Evolutionary conservation across 2,888 invertebrate genomes (phyloP).

Genomic region (Metallyticus violacea): DNA sequence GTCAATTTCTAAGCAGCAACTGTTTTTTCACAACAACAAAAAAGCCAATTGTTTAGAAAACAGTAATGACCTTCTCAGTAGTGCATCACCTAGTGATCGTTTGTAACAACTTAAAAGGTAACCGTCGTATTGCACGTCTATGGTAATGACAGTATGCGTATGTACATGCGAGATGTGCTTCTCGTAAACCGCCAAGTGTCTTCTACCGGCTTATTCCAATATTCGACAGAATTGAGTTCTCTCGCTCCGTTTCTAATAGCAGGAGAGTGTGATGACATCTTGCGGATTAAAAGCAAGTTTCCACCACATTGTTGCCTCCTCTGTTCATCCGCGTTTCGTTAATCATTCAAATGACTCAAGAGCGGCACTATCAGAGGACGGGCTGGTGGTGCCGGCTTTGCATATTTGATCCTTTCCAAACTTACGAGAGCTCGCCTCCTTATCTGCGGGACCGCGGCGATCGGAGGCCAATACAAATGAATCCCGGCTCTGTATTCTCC

Average conservation of each 20-base stretch:
- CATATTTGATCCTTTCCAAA: neutral
- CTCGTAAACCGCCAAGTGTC: neutral
- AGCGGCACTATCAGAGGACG: neutral
- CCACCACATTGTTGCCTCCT: neutral
- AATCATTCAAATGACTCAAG: neutral
- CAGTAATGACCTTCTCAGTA: no score
- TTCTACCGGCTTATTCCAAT: neutral
- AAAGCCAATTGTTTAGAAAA: no score
- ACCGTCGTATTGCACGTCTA: no score
- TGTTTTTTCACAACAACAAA: no score
- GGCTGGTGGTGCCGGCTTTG: neutral
- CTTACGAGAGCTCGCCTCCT: neutral
- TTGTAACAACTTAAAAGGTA: no score
- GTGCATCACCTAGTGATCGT: no score
- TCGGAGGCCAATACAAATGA: neutral
- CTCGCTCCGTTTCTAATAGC: neutral
- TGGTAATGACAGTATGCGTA: no score
- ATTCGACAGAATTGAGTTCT: neutral
- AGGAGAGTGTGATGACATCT: neutral
- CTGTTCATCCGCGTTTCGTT: neutral
- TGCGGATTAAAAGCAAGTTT: neutral
- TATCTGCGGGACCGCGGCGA: neutral
- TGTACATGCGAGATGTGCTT: neutral
- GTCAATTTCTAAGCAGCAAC: no score
- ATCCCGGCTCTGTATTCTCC: neutral